Percentiles rank a stretch among this genome's conserved stretches.
Evolutionary conservation across 2,888 invertebrate genomes (phyloP).

Genomic region (Macrophya annulata): DNA sequence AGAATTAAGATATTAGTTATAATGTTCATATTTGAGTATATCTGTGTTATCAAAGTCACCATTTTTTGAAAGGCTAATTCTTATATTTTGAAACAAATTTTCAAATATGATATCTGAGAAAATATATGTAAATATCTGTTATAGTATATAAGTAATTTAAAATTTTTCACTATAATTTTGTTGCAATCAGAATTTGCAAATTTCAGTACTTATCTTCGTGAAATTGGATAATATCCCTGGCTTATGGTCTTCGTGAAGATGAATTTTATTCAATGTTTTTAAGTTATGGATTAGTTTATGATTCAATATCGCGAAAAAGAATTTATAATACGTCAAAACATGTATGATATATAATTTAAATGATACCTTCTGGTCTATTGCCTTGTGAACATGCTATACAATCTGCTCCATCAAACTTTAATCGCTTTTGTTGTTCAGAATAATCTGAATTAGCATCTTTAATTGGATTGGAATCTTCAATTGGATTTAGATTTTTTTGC

Average conservation of each 20-base stretch:
- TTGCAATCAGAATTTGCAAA: no score
- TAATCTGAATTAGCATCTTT: not conserved
- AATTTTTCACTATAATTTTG: no score
- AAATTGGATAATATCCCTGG: no score
- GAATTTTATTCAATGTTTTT: not conserved
- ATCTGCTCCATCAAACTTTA: not conserved
- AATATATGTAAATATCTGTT: no score
- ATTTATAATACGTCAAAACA: not conserved
- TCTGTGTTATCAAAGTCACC: no score
- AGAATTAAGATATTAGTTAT: no score
- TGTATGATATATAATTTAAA: not conserved
- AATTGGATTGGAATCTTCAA: not conserved
- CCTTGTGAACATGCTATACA: constrained; percentile 11
- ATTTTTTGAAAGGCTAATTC: no score
- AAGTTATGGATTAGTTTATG: not conserved
- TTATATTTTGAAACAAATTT: no score
- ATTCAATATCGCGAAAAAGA: constrained; percentile 1
- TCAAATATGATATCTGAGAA: no score
- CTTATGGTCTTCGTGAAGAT: not conserved
- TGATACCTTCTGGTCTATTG: constrained; percentile 17
- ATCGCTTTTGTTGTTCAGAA: not conserved
- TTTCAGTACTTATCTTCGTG: no score
- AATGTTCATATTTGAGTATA: no score
- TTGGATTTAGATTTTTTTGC: not conserved
- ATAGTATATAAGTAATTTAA: no score